These are phyloP conservation scores for Plutomurus gul DNA, from an alignment of 1,140 invertebrate species.

Conservation along the genomic window DNA sequence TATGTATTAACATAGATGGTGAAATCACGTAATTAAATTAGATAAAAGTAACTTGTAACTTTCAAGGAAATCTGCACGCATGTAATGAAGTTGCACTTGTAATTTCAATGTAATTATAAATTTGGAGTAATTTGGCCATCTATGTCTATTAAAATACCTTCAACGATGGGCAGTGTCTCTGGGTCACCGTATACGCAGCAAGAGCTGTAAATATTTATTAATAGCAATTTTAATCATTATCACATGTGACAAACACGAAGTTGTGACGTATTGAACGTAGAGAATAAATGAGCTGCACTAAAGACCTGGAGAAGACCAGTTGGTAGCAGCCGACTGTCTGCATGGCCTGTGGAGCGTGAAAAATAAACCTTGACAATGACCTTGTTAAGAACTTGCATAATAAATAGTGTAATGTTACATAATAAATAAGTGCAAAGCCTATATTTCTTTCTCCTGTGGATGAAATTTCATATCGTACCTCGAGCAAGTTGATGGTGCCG, in stretches of 20 bases:
- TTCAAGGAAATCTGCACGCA: too few species aligned
- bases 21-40: too few species aligned
- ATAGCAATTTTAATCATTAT: neutral
- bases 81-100: neutral
- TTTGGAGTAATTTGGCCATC: neutral
- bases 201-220: conserved; percentile 58
- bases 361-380: conserved; percentile 2
- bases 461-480: conserved; percentile 66
- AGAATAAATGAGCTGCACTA: neutral
- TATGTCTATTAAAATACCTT: conserved; percentile 56
- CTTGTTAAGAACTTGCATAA: neutral
- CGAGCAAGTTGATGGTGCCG: conserved; percentile 82
- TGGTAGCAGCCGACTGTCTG: conserved; percentile 70
- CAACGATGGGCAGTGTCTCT: conserved; percentile 64
- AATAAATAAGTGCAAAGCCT: neutral
- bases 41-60: too few species aligned
- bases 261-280: too few species aligned
- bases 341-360: conserved; percentile 48
- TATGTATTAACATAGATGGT: too few species aligned
- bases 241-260: neutral
- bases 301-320: conserved; percentile 63
- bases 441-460: neutral
- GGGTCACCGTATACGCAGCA: conserved; percentile 69
- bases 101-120: conserved; percentile 29
- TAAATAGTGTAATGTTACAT: neutral